Base-by-base conservation (phyloP, 2,888 invertebrate genomes). In the Caenorhabditis imperialis region DNA sequence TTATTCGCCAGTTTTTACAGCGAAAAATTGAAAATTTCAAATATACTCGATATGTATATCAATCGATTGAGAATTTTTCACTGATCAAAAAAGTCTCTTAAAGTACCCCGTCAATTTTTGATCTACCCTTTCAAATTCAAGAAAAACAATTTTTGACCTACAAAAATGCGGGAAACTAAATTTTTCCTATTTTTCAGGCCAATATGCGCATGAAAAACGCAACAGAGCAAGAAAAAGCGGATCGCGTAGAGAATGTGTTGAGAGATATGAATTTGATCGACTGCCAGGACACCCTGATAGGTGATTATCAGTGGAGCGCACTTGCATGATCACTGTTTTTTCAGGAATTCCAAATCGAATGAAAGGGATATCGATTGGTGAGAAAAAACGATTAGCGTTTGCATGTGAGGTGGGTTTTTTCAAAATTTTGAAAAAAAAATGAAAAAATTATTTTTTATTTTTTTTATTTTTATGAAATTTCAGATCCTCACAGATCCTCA, bases 281-380 rank as follows among this genome's bases (percentile, higher is more conserved):
- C 55, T 78, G 80, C 53, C 81, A 81, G 70, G 75, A 84, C 47
- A 84, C 83, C 6, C 50, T 82, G 42, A 80, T 80, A 25, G 77
- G 73, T 47, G 20, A 20, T 30, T 30, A 7, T 30, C 30, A 30
- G 30, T 30, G 30, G 30, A 10, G 30, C 30, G 30, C 30, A 30
- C 6, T 10, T 30, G 30, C 30, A 30, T 30, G 30, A 10, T 10
- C 30, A 10, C 6, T 30, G 30, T 30, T 10, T 23, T 45, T 47
- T 25, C 55, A 51, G 83, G 84, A 23, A 77, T 81, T 14, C 81
- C 81, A 5, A 78, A 78, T 44, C 50, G 79, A 40, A 62, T 75
- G 23, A 94, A 94, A 88, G 93, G 94, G 0, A 90, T 97, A 1
- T 96, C 96, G 0, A 95, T 96, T 0, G 96, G 96, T 0, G 96